Base-by-base conservation (phyloP, 2,113 vertebrate genomes). In the Petrocephalus microphthalmus region DNA sequence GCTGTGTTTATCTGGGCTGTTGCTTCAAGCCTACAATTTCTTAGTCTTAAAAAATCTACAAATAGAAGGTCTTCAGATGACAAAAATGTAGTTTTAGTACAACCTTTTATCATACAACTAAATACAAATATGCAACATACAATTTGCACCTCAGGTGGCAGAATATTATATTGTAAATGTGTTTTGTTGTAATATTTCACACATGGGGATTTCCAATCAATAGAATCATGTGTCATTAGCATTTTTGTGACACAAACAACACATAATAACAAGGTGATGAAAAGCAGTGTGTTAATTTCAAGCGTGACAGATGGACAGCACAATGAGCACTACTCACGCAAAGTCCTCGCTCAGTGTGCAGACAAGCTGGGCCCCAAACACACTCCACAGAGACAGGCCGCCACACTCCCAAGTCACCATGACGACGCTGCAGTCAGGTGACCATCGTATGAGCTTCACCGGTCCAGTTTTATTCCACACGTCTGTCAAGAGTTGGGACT, bases 331-430 rank as follows among this genome's bases (percentile, higher is more conserved):
- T 90, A 97, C 98, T 96, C 91, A 99, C 98, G 96, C 96, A 95
- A 99, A 99, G 93, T 99, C 98, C 92, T 98, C 98, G 93, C 97
- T 97, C 88, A 99, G 95, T 54, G 98, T 99, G 94, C 98, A 99
- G 92, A 99, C 97, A 90, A 99, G 97, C 88, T 99, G 98, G 92
- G 98, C 98, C 91, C 98, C 98, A 92, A 99, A 99, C 88, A 99
- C 98, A 87, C 98, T 99, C 98, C 98, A 99, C 82, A 99, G 92
- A 11, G 98, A 99, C 25, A 99, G 95, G 87, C 98, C 98, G 22
- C 98, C 98, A 89, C 92, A 96, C 88, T 98, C 97, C 98, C 98
- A 99, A 0, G 98, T 99, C 90, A 99, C 97, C 95, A 97, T 97
- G 90, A 94, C 96, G 90, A 98, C 98, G 78, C 98, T 99, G 90